These are phyloP conservation scores for Pygoscelis adeliae DNA, from an alignment of 2,113 vertebrate species.

Conservation along the genomic window DNA sequence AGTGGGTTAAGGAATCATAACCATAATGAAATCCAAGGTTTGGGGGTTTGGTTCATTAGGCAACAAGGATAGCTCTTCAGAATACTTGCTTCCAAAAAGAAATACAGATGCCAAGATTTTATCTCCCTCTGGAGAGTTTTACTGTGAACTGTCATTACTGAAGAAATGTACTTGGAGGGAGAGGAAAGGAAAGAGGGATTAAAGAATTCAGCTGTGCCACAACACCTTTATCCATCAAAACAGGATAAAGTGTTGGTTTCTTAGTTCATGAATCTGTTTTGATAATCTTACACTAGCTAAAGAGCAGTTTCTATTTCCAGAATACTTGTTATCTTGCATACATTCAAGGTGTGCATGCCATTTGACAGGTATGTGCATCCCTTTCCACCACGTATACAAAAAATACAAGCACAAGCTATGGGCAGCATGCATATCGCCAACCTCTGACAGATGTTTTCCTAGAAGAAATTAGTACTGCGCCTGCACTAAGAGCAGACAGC, in stretches of 20 bases:
- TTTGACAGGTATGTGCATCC: accelerated
- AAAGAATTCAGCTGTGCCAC: constrained; percentile 14
- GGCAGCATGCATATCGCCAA: neutral
- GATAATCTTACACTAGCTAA: neutral
- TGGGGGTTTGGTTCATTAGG: constrained; percentile 75
- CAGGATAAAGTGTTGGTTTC: neutral
- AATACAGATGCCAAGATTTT: constrained; percentile 47
- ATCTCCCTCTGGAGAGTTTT: constrained; percentile 38
- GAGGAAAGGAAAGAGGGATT: neutral
- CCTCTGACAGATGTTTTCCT: neutral
- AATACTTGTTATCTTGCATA: neutral
- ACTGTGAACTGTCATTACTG: constrained; percentile 27
- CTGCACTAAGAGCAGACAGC: neutral
- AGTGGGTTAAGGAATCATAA: constrained; percentile 72
- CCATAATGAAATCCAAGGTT: constrained; percentile 74
- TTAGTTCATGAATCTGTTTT: neutral
- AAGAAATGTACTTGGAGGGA: constrained; percentile 18
- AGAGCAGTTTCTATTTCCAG: neutral
- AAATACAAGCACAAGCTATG: neutral
- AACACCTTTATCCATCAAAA: neutral
- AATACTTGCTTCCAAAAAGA: constrained; percentile 61
- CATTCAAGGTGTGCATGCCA: neutral
- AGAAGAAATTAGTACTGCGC: neutral
- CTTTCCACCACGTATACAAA: neutral
- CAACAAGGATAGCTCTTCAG: constrained; percentile 64